Evolutionary conservation across 2,113 vertebrate species (phyloP), one percentile per base, ranked within the genome.

Genomic region (Gallinago undulata): DNA sequence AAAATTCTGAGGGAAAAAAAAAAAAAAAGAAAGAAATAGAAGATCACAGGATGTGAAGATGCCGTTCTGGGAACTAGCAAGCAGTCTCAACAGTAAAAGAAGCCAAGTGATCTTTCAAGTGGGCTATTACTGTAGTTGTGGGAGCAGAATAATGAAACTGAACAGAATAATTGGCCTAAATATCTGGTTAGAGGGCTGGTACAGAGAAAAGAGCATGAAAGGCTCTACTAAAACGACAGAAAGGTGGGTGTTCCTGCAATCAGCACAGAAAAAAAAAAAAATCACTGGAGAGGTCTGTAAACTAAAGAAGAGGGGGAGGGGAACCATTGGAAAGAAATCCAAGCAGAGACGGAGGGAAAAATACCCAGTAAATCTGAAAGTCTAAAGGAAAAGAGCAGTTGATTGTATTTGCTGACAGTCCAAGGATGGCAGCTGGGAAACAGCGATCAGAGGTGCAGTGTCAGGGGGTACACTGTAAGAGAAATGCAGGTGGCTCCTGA

Each of bases 131-230:
- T 86, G 83, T 77, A 93, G 81, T 90, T 92, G 88, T 96, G 55
- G 95, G 80, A 97, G 90, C 92, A 96, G 91, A 95, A 95, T 94
- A 97, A 96, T 95, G 86, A 98, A 97, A 97, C 73, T 84, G 84
- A 98, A 96, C 74, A 95, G 82, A 97, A 94, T 96, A 92, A 96
- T 81, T 95, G 91, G 89, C 95, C 89, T 97, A 95, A 96, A 96
- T 95, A 90, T 95, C 91, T 97, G 75, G 63, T 84, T 95, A 85
- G 95, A 96, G 86, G 79, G 74, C 84, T 89, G 84, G 27, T 93
- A 56, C 91, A 91, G 93, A 96, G 85, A 94, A 96, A 97, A 94
- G 87, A 78, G 72, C 80, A 91, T 87, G 80, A 82, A 95, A 94
- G 89, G 93, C 92, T 95, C 94, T 57, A 88, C 84, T 78, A 76